These are phyloP conservation scores for Dreissena rostriformis DNA, from an alignment of 1,140 invertebrate species.

Conservation along the genomic window DNA sequence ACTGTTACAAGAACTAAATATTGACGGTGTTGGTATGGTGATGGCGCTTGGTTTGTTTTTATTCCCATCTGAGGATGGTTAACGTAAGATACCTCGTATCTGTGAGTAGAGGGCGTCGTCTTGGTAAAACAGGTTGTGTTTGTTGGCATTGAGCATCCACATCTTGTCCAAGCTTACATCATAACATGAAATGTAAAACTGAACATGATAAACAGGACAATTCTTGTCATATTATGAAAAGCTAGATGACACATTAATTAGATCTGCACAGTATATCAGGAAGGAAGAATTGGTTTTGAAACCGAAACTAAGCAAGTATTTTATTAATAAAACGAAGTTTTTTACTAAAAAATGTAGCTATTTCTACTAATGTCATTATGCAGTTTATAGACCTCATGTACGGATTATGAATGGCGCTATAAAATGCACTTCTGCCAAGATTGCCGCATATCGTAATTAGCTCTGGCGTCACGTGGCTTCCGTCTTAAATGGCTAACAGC, in stretches of 20 bases:
- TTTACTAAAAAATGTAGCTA: neutral
- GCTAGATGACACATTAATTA: too few species aligned
- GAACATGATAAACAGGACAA: neutral
- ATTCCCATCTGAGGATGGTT: constrained; percentile 8
- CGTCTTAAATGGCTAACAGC: constrained; percentile 39
- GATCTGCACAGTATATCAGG: too few species aligned
- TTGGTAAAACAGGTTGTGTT: constrained; percentile 56
- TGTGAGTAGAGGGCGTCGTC: constrained; percentile 44
- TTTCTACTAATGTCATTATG: constrained; percentile 21
- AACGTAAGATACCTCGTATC: constrained; percentile 4
- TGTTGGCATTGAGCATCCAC: constrained; percentile 47
- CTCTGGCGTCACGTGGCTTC: constrained; percentile 36
- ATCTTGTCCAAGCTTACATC: constrained; percentile 22
- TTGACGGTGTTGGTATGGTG: neutral
- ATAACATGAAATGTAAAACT: constrained; percentile 41
- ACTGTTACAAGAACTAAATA: neutral
- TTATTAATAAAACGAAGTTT: too few species aligned
- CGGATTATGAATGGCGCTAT: constrained; percentile 50
- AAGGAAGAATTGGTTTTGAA: too few species aligned
- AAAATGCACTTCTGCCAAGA: constrained; percentile 49
- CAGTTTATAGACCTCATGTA: constrained; percentile 37
- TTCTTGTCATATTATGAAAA: neutral
- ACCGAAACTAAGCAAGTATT: too few species aligned
- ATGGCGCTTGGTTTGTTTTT: neutral
- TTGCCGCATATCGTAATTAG: constrained; percentile 29